Percentiles rank a stretch among this genome's conserved stretches.
Conservation (phyloP, 1,140 invertebrate genomes). For the Venturia canescens region DNA sequence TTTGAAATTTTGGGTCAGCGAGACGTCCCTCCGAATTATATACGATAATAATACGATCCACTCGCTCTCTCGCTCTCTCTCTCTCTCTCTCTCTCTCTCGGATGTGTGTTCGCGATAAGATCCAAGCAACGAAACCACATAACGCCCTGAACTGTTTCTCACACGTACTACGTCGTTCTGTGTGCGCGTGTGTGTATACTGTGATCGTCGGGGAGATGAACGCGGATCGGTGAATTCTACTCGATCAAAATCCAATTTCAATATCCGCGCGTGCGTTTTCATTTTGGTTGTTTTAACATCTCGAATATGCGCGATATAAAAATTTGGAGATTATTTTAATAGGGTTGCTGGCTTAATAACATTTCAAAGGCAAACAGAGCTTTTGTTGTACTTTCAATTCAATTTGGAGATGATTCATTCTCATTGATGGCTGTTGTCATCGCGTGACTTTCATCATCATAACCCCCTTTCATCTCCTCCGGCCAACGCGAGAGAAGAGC, state of each 20-base stretch:
- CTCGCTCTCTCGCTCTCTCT: conserved; percentile 15
- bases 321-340: neutral
- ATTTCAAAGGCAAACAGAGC: too few relatives aligned
- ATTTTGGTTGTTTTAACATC: neutral
- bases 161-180: too few relatives aligned
- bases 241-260: neutral
- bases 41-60: conserved; percentile 50
- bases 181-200: neutral
- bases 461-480: neutral
- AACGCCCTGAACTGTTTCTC: neutral
- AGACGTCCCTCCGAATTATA: conserved; percentile 52
- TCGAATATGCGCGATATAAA: too few relatives aligned
- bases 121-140: conserved; percentile 10
- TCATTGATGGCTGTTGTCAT: conserved; percentile 38
- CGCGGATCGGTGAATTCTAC: conserved; percentile 49
- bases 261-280: too few relatives aligned
- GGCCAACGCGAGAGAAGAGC: neutral
- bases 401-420: too few relatives aligned
- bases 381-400: too few relatives aligned
- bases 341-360: neutral
- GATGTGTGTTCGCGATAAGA: conserved; percentile 32
- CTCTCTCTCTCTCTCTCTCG: conserved; percentile 16
- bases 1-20: conserved; percentile 50
- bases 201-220: conserved; percentile 55
- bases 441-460: neutral